A percentile compares a stretch with the other conserved stretches of the same genome.
Evolutionary conservation across 2,888 invertebrate genomes (phyloP).

Genomic region (Boloria euphrosyne): DNA sequence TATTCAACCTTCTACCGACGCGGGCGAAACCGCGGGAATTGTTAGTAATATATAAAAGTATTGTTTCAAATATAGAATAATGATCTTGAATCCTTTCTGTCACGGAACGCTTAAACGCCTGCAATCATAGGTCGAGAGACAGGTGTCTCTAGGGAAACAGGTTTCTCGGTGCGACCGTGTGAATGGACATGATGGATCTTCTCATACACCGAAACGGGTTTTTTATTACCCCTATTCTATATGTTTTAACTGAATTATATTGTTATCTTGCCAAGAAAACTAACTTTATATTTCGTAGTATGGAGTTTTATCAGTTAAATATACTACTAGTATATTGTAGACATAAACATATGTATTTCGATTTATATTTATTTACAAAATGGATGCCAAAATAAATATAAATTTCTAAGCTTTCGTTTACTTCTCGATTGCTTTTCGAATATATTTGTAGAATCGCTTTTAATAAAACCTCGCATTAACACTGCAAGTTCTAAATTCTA

Average conservation of each 20-base stretch:
- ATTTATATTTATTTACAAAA: constrained; percentile 16
- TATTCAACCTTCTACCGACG: no score
- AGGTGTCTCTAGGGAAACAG: constrained; percentile 71
- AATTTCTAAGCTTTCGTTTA: constrained; percentile 22
- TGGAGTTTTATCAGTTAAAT: no score
- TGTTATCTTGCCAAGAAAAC: constrained; percentile 12
- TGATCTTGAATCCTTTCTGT: constrained; percentile 30
- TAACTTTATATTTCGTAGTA: neutral
- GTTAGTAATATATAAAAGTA: neutral
- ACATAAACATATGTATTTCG: neutral
- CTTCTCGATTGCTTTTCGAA: constrained; percentile 21
- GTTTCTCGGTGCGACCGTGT: constrained; percentile 66
- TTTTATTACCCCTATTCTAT: constrained; percentile 41
- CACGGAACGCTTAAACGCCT: constrained; percentile 52
- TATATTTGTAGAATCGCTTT: constrained; percentile 26
- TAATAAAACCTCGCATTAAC: constrained; percentile 23
- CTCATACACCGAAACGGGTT: constrained; percentile 68
- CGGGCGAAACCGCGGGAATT: no score
- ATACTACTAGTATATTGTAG: no score
- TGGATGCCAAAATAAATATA: constrained; percentile 20
- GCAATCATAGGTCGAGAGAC: constrained; percentile 49
- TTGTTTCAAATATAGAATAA: constrained; percentile 21
- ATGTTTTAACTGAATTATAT: constrained; percentile 36
- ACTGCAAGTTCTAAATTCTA: constrained; percentile 8
- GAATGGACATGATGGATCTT: constrained; percentile 69